Evolutionary conservation across 2,797 vertebrate genomes (phyloP), one percentile per base, ranked within the genome.

Genomic region (Acridotheres tristis): DNA sequence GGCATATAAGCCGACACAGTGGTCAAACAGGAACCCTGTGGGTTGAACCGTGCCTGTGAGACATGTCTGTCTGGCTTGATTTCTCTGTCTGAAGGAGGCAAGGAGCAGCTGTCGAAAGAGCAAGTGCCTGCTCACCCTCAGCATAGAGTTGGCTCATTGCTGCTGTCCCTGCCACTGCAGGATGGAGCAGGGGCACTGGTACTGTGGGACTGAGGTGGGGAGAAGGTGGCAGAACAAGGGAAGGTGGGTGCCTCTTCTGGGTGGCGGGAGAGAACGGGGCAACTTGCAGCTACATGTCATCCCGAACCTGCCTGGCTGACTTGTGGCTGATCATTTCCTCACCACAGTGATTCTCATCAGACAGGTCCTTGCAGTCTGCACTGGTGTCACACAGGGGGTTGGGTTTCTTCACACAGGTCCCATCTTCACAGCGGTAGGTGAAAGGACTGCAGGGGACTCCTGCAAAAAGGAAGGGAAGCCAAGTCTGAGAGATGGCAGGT

Each of bases 321-420:
- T 0, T 16, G 19, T 4, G 3, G 25, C 40, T 6, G 45, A 91
- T 40, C 42, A n/a, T 91, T 91, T 94, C 77, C 98, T 98, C 90
- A 99, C 99, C 98, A 13, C 99, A 99, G 43, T 83, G 95, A 67
- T 91, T 98, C 96, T 99, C 99, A 2, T 99, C 99, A 0, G 99
- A 99, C 73, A 97, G 93, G 7, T 99, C 99, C 11, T 97, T 97
- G 82, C 99, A 99, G 97, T 99, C 99, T 0, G 73, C 91, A 17
- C 96, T 90, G 19, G 97, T 98, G 63, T 99, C 99, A 58, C 99
- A 99, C 85, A 98, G 96, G 0, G 99, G 98, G 89, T 99, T 99
- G 11, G 98, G 98, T 92, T 99, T 99, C 97, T 98, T 99, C 85
- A 99, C 95, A 80, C 99, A 99, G 3, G 98, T 98, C 19, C 98